Percentiles rank a stretch among this genome's conserved stretches.
Evolutionary conservation across 2,113 vertebrate species (phyloP).

Genomic region (Pholis gunnellus): DNA sequence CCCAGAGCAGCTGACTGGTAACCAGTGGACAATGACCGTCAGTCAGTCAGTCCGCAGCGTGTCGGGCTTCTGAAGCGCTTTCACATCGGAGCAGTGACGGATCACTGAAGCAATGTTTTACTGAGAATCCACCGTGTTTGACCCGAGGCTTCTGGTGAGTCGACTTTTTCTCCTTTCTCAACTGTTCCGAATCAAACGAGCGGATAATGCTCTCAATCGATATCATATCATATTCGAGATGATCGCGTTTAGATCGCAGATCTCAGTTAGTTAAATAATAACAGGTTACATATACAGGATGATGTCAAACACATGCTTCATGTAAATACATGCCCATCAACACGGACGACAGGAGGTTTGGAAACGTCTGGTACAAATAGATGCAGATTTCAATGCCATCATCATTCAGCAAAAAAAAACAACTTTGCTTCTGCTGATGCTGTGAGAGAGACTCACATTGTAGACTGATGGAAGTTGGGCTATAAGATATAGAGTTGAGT

Average conservation of each 20-base stretch:
- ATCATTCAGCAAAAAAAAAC: neutral
- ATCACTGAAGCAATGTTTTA: neutral
- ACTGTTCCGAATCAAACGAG: neutral
- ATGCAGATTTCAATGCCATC: neutral
- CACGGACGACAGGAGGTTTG: neutral
- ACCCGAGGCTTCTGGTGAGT: conserved; percentile 3
- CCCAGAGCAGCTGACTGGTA: conserved; percentile 32
- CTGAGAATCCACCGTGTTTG: neutral
- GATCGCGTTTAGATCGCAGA: too few species aligned
- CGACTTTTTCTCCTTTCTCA: neutral
- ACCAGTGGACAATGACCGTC: neutral
- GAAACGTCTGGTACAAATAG: neutral
- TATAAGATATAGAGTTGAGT: neutral
- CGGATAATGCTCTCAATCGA: too few species aligned
- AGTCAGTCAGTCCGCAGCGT: conserved; percentile 5
- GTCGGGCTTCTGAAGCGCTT: conserved; percentile 28
- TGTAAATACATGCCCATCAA: neutral
- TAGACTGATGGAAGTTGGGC: neutral
- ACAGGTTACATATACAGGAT: neutral
- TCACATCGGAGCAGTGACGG: neutral
- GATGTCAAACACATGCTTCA: neutral
- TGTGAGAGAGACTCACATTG: neutral
- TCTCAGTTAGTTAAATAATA: neutral
- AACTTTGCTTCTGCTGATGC: neutral
- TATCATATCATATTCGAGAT: neutral